A percentile compares a stretch with the other conserved stretches of the same genome.
Conservation (phyloP, 2,113 vertebrate species). For the Heptranchias perlo region DNA sequence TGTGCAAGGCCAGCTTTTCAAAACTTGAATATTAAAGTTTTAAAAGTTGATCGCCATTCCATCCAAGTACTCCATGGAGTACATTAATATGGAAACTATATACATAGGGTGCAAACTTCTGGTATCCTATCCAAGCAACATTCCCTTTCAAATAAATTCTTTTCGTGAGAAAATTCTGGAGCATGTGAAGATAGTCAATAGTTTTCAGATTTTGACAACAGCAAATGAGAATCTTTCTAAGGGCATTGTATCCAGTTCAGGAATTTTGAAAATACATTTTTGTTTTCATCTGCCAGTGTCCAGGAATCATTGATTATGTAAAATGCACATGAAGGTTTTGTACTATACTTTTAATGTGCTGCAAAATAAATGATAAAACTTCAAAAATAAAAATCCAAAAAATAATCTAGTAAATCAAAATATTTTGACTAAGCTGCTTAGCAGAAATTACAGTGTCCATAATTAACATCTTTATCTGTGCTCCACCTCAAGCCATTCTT, state of each 20-base stretch:
- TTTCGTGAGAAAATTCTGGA: background rate
- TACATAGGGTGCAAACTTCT: background rate
- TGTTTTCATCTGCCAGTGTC: background rate
- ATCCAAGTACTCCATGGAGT: background rate
- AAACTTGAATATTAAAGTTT: background rate
- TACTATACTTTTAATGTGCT: background rate
- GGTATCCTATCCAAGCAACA: background rate
- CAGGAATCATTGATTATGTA: background rate
- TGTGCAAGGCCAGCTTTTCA: background rate
- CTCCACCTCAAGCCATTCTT: too few relatives aligned
- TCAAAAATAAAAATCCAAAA: background rate
- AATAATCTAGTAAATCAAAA: background rate
- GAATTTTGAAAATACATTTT: background rate
- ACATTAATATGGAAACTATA: background rate
- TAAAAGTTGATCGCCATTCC: background rate
- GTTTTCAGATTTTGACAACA: background rate
- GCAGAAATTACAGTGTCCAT: background rate
- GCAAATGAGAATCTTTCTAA: background rate
- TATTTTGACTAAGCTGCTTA: background rate
- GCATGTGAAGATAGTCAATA: background rate
- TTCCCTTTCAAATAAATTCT: background rate
- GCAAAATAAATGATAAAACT: background rate
- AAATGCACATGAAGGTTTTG: background rate
- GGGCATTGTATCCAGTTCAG: background rate
- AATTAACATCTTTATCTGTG: background rate